Percentiles rank a stretch among this genome's conserved stretches.
phyloP scores from a whole-genome alignment of 2,888 invertebrate genomes.

The Synanthedon andrenaeformis region DNA sequence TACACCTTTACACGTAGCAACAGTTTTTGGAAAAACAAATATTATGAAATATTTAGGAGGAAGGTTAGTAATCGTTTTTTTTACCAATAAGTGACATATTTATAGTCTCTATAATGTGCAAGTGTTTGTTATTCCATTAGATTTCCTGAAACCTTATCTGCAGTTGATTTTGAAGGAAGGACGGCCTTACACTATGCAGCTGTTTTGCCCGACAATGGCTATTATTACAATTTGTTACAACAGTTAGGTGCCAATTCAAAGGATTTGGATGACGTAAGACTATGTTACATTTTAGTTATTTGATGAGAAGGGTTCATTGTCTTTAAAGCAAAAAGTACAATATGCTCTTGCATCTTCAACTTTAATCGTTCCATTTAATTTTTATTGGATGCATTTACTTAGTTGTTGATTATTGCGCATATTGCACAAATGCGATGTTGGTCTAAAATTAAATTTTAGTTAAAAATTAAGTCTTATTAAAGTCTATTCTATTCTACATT shows the following conservation, averaged over 20 bases:
- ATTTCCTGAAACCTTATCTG: constrained; percentile 89
- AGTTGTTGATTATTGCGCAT: too few relatives aligned
- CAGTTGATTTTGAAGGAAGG: constrained; percentile 81
- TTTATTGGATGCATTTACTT: too few relatives aligned
- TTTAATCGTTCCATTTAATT: neutral
- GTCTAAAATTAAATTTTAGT: too few relatives aligned
- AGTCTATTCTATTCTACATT: too few relatives aligned
- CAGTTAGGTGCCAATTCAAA: constrained; percentile 89
- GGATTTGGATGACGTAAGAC: constrained; percentile 83
- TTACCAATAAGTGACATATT: neutral
- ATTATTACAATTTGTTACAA: constrained; percentile 86
- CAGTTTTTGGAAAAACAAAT: constrained; percentile 85
- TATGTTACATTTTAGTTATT: too few relatives aligned
- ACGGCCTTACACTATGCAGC: constrained; percentile 93
- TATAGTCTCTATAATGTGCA: neutral
- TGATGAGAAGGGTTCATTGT: constrained; percentile 20
- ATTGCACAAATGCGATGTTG: too few relatives aligned
- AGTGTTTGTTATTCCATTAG: constrained; percentile 28
- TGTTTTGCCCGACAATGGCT: constrained; percentile 85
- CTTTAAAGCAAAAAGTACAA: neutral
- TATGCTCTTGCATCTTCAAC: neutral
- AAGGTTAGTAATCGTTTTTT: constrained; percentile 30
- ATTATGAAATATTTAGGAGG: constrained; percentile 75
- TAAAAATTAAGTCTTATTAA: too few relatives aligned
- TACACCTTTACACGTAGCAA: constrained; percentile 88